phyloP scores from a whole-genome alignment of 1,140 invertebrate genomes.

The Bombus ignitus region DNA sequence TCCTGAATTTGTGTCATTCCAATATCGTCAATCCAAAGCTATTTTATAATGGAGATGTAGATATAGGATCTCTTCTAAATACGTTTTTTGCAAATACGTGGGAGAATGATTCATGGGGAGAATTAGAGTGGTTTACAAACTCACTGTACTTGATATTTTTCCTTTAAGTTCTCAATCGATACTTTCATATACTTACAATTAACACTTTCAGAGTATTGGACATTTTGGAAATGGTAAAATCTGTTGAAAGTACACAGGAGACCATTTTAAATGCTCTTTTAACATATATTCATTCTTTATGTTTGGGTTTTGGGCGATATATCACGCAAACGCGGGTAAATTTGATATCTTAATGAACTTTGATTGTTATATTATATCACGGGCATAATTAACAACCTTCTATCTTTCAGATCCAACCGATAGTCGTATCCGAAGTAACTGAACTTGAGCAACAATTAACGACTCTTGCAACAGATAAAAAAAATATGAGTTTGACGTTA shows the following conservation, averaged over 20 bases:
- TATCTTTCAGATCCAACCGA: constrained; percentile 70
- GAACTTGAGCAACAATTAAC: constrained; percentile 73
- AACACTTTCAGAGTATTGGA: constrained; percentile 73
- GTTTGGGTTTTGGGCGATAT: constrained; percentile 74
- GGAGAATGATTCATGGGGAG: constrained; percentile 81
- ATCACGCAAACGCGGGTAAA: constrained; percentile 73
- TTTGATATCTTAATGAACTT: not conserved
- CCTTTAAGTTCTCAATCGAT: constrained; percentile 48
- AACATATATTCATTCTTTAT: constrained; percentile 76
- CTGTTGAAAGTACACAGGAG: constrained; percentile 72
- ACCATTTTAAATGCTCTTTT: constrained; percentile 72
- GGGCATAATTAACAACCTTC: not conserved
- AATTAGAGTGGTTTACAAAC: constrained; percentile 84
- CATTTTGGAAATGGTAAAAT: constrained; percentile 75
- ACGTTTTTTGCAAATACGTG: constrained; percentile 82
- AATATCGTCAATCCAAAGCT: constrained; percentile 83
- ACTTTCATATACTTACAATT: constrained; percentile 6
- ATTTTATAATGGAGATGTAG: constrained; percentile 81
- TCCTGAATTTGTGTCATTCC: constrained; percentile 79
- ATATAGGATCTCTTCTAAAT: constrained; percentile 81
- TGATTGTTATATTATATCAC: not conserved
- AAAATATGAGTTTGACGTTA: constrained; percentile 67
- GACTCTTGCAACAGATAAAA: constrained; percentile 65
- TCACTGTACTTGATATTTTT: constrained; percentile 79
- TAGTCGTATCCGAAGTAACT: constrained; percentile 71